Base-by-base conservation (phyloP, 2,888 invertebrate genomes). In the Idaea aversata region DNA sequence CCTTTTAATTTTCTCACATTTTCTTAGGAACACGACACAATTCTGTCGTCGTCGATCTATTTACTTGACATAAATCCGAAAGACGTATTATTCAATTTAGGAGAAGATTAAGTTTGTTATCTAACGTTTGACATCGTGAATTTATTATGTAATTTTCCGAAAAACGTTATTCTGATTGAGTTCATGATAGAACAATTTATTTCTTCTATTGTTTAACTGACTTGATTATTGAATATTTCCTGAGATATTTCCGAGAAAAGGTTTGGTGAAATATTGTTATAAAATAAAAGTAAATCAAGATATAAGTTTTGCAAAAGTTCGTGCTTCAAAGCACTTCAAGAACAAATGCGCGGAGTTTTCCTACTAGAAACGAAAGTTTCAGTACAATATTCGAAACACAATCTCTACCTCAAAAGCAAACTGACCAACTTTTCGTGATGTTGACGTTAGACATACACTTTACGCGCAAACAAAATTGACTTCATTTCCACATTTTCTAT, bases 81-180 rank as follows among this genome's bases (percentile, higher is more conserved):
- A 77, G 76, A 82, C 77, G 72, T 80, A 84, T 89, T 87, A 88
- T 84, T 86, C 82, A 87, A 86, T 85, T 87, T 83, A 76, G 75
- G 75, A 69, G 74, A 72, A 78, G 78, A 85, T 86, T 85, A 84
- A 82, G 75, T 77, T 72, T 76, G 78, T 86, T 88, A 87, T 80
- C 83, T 87, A 71, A 73, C 61, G 64, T 64, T 67, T 69, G 67
- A 66, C 67, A 65, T 64, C 57, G 13, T 62, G 5, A 61, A 69
- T 70, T 67, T 69, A 63, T 70, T 64, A 65, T 62, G 64, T 63
- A 61, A 57, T 61, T 68, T 61, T 59, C 15, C n/a, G 6, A 59
- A 13, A 47, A 5, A 25, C 59, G 59, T 34, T 34, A 5, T 59
- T 16, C 47, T 47, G 47, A 47, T 47, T 47, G 0, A 10, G 13